Conservation (phyloP, 2,113 vertebrate species). For the Progne subis region DNA sequence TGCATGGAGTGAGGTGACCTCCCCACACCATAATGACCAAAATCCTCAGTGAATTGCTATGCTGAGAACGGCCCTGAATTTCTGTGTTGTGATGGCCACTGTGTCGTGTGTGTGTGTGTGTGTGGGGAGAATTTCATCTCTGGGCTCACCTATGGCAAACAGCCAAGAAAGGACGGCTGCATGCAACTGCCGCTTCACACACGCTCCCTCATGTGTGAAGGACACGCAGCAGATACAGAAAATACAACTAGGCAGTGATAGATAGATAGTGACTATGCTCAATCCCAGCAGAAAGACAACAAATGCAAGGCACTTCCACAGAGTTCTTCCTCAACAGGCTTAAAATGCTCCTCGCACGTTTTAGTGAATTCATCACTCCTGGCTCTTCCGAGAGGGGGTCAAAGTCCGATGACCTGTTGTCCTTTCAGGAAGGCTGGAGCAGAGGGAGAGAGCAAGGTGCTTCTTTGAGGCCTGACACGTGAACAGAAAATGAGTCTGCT, state of each 20-base stretch:
- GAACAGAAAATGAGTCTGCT: background rate
- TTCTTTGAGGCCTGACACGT: background rate
- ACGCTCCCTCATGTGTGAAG: background rate
- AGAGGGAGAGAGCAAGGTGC: background rate
- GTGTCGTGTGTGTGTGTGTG: rapidly evolving
- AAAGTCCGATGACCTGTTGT: background rate
- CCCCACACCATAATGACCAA: background rate
- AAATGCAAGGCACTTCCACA: background rate
- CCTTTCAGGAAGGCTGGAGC: background rate
- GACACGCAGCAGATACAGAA: background rate
- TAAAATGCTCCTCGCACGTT: background rate
- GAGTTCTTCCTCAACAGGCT: background rate
- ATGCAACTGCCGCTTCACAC: background rate
- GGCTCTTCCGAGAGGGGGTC: background rate
- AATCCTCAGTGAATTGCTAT: background rate
- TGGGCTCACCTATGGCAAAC: background rate
- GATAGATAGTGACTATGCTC: background rate
- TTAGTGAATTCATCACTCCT: background rate
- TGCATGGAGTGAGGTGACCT: background rate
- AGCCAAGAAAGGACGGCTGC: background rate
- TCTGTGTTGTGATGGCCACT: background rate
- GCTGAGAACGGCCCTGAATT: background rate
- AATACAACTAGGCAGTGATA: background rate
- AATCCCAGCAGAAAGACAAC: background rate
- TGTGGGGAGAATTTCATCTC: background rate